Evolutionary conservation across 2,888 invertebrate genomes (phyloP).

Genomic region (Byasa hedistus): DNA sequence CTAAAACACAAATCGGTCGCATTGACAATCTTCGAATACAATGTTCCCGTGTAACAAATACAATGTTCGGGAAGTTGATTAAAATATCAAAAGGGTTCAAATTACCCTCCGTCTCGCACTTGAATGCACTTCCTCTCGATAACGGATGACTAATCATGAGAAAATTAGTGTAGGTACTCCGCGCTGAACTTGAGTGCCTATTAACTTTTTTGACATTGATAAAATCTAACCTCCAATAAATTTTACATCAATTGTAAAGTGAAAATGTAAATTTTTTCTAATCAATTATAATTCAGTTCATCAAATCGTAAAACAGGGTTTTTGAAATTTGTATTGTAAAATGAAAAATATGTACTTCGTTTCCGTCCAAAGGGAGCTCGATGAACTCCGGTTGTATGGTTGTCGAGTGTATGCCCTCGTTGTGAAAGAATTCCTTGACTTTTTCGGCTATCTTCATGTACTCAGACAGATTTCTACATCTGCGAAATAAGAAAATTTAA

Average conservation of each 20-base stretch:
- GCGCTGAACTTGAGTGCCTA: background rate
- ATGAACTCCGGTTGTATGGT: conserved; percentile 99
- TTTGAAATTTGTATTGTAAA: background rate
- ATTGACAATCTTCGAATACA: background rate
- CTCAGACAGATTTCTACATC: conserved; percentile 95
- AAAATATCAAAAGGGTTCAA: conserved; percentile 23
- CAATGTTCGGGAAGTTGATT: conserved; percentile 12
- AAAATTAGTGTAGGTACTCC: background rate
- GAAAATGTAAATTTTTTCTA: too few species aligned
- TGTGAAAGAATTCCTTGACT: conserved; percentile 98
- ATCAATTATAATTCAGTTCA: too few species aligned
- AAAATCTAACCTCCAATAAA: background rate
- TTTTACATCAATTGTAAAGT: too few species aligned
- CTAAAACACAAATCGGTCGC: background rate
- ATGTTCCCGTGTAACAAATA: background rate
- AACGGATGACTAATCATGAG: conserved; percentile 6
- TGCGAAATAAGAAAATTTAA: conserved; percentile 53
- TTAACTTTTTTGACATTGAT: background rate
- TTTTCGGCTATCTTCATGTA: conserved; percentile 98
- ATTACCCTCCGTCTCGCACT: conserved; percentile 11
- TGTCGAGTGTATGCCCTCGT: conserved; percentile 98
- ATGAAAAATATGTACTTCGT: conserved; percentile 54
- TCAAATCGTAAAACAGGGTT: background rate
- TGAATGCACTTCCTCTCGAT: conserved; percentile 21
- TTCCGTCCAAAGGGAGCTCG: conserved; percentile 83